Evolutionary conservation across 2,797 vertebrate species (phyloP), one percentile per base, ranked within the genome.

Genomic region (Alauda arvensis): DNA sequence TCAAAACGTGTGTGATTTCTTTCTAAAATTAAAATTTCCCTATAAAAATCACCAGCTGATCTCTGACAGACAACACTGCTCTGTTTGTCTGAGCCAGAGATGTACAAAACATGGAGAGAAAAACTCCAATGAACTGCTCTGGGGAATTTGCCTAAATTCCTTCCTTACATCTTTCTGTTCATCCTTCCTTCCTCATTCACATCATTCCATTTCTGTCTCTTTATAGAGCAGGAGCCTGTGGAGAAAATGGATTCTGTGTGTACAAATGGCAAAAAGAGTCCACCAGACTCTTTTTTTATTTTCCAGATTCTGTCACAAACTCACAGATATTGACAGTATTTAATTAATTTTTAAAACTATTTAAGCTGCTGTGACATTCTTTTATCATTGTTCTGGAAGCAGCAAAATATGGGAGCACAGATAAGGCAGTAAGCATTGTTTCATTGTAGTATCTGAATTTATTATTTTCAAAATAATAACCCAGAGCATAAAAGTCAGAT

Each of bases 201-300:
- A 95, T 94, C 61, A 92, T 96, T 90, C 85, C 92, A 93, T 96
- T 96, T 97, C 89, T 97, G 88, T 96, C 96, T 95, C 93, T 90
- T 96, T 96, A 72, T 96, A 93, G 96, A 96, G 89, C 95, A 96
- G 91, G 94, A 97, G 90, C 89, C 94, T 96, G 89, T 96, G 82
- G 60, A 90, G 83, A 33, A 83, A 62, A 37, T 51, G 4, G 46
- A n/a, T 49, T 85, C 28, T 55, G 31, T 45, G 65, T 86, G 81
- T 91, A 77, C 53, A 65, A 91, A 60, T 74, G 26, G 55, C 48
- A 62, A 77, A 55, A 67, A 43, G 59, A 85, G 42, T 37, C 65
- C 86, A 49, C 28, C 42, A 67, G 49, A 51, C 92, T 81, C 83
- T 85, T 94, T 95, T 92, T 77, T 92, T 79, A 48, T 72, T 85